Conservation (phyloP, 92 coral and sea anemone genomes). For the Virgularia gustaviana region DNA sequence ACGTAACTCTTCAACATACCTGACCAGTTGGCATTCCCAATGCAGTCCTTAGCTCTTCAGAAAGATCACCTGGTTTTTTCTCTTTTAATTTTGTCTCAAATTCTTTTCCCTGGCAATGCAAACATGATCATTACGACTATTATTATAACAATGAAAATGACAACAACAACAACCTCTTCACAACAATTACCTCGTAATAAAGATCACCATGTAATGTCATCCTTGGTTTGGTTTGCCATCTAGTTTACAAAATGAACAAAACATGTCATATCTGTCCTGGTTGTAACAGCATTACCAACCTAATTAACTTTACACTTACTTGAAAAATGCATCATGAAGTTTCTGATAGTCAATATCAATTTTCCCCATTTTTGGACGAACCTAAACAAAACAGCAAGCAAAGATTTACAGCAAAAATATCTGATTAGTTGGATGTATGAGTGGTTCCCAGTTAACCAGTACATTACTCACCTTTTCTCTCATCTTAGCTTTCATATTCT, state of each 20-base stretch:
- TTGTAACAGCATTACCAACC: background rate
- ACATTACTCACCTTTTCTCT: constrained; percentile 71
- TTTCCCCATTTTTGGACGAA: constrained; percentile 99
- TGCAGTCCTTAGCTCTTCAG: constrained; percentile 91
- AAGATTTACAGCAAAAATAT: background rate
- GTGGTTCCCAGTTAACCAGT: background rate
- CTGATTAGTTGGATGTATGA: background rate
- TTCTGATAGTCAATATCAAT: constrained; percentile 96
- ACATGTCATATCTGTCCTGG: background rate
- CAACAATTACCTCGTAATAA: constrained; percentile 74
- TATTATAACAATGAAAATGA: background rate
- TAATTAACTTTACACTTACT: constrained; percentile 54
- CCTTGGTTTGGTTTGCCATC: constrained; percentile 99
- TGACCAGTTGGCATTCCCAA: constrained; percentile 95
- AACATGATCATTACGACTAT: background rate
- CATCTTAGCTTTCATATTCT: constrained; percentile 97
- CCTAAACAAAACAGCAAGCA: constrained; percentile 47
- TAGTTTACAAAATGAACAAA: constrained; percentile 14
- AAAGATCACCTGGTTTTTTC: constrained; percentile 95
- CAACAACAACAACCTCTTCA: too few species aligned
- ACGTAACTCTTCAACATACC: constrained; percentile 35
- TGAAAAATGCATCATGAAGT: constrained; percentile 98
- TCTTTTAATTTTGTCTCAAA: constrained; percentile 92
- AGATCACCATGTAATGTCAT: constrained; percentile 92
- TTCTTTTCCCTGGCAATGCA: constrained; percentile 76